Evolutionary conservation across 2,797 vertebrate species (phyloP).

Genomic region (Platyrinchus mystaceus): DNA sequence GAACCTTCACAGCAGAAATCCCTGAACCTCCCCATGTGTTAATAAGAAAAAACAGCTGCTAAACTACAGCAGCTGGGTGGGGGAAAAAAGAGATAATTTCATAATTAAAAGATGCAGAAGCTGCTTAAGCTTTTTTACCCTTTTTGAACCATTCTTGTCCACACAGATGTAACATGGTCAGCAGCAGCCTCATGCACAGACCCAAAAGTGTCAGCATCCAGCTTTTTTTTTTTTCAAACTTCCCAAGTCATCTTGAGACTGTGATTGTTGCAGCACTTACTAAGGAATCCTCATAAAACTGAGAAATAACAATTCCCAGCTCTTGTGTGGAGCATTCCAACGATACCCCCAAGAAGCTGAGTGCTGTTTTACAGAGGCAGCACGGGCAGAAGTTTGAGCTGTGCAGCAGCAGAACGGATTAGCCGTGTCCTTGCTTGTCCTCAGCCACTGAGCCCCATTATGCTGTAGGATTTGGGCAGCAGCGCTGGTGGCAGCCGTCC

Average conservation of each 20-base stretch:
- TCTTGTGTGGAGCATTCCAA: background rate
- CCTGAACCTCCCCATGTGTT: background rate
- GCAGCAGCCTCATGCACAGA: background rate
- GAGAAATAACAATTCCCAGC: background rate
- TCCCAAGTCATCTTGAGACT: background rate
- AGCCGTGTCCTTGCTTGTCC: slow-evolving; percentile 46
- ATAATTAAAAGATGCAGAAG: background rate
- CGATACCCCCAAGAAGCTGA: background rate
- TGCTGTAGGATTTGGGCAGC: background rate
- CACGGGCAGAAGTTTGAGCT: background rate
- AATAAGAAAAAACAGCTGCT: background rate
- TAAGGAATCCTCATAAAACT: background rate
- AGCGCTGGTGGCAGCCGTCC: background rate
- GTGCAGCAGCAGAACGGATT: background rate
- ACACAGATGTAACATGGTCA: background rate
- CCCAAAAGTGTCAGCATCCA: background rate
- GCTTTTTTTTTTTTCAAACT: background rate
- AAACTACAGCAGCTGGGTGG: background rate
- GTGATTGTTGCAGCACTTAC: background rate
- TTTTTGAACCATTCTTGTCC: background rate
- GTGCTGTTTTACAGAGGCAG: background rate
- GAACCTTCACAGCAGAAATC: background rate
- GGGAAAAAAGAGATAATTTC: background rate
- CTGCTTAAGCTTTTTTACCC: background rate
- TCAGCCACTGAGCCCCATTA: background rate